Evolutionary conservation across 2,797 vertebrate species (phyloP).

Genomic region (Serranus cabrilla): DNA sequence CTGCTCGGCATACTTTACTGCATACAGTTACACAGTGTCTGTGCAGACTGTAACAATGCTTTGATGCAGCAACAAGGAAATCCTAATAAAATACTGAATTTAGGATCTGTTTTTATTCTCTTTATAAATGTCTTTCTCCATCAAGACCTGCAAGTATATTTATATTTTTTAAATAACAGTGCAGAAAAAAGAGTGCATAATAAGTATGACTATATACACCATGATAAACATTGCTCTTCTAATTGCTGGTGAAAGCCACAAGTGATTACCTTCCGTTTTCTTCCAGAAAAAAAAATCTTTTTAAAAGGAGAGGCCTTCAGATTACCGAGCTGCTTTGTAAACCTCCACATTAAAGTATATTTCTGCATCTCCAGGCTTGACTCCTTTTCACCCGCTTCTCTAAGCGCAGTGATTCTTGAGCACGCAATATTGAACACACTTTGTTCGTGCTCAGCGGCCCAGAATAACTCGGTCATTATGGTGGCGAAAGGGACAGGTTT

Average conservation of each 20-base stretch:
- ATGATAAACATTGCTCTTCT: conserved; percentile 86
- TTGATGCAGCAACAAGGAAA: conserved; percentile 13
- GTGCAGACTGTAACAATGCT: conserved; percentile 8
- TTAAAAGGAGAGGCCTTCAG: conserved; percentile 82
- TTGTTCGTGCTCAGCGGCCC: conserved; percentile 98
- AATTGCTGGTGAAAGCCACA: conserved; percentile 87
- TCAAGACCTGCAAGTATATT: not conserved
- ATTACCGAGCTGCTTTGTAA: conserved; percentile 91
- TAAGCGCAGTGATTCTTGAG: conserved; percentile 90
- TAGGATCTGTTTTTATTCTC: too few species aligned
- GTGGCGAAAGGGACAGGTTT: conserved; percentile 96
- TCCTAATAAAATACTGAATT: not conserved
- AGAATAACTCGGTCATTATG: conserved; percentile 99
- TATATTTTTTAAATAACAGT: conserved; percentile 8
- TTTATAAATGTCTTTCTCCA: too few species aligned
- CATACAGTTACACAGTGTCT: conserved; percentile 32
- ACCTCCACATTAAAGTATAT: conserved; percentile 88
- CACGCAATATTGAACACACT: conserved; percentile 95
- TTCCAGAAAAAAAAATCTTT: conserved; percentile 78
- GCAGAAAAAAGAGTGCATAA: not conserved
- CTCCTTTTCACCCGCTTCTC: conserved; percentile 77
- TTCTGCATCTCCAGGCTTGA: conserved; percentile 74
- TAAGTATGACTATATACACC: conserved; percentile 2
- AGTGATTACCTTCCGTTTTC: conserved; percentile 90
- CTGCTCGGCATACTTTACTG: conserved; percentile 45